Evolutionary conservation across 2,797 vertebrate genomes (phyloP), one percentile per base, ranked within the genome.

Genomic region (Coracias cyanogaster): DNA sequence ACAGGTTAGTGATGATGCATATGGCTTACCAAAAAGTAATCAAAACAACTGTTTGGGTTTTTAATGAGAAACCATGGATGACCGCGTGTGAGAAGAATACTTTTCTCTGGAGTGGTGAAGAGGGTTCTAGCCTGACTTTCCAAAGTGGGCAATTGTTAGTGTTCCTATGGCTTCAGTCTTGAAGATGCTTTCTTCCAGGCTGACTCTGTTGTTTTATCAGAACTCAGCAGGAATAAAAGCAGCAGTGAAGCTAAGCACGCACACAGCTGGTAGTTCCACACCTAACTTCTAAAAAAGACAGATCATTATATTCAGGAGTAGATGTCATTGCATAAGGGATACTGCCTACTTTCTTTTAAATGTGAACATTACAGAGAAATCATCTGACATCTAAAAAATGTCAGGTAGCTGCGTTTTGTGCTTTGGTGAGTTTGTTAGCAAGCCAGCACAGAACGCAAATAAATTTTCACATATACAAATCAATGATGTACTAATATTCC

Each of bases 61-160:
- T 86, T 82, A 94, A 93, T 58, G 70, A 94, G 25, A 94, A 93
- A 62, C 35, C 55, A 41, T 17, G 15, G 66, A 82, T 49, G 80
- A n/a, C n/a, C 60, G 51, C 48, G 45, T 8, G 8, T 3, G 12
- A 91, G 55, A 65, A 58, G 29, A 87, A 67, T 12, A 72, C 10
- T 88, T 41, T 66, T 28, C 51, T 82, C 80, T 64, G 29, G 37
- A 80, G 51, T 28, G 5, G 13, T 39, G 41, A 83, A 82, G 67
- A 60, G 10, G 17, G 20, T 55, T 86, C 65, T 2, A 88, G 76
- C 15, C 25, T 57, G 61, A 81, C 37, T 81, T 82, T 91, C 28
- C 5, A 2, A 79, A 81, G 72, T 15, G 12, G 18, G 16, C 52
- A 46, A 35, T 82, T 7, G 35, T 51, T 80, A 79, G n/a, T 71